Percentiles rank a stretch among this genome's conserved stretches.
These are phyloP conservation scores for Drosophila rufa DNA, from an alignment of 1,140 invertebrate genomes.

Conservation along the genomic window DNA sequence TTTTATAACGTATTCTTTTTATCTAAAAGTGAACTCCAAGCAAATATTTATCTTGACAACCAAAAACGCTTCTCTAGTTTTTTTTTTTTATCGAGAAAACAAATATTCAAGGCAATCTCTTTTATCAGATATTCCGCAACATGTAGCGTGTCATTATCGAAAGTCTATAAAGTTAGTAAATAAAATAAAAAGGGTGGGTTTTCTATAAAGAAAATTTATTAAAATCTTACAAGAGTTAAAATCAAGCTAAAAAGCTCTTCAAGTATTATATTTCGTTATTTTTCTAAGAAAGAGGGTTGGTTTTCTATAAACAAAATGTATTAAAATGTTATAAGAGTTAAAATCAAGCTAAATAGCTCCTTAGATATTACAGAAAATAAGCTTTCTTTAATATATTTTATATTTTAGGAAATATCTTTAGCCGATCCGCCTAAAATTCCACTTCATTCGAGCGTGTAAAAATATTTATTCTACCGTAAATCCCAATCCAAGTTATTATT, in stretches of 20 bases:
- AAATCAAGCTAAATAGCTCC: too few species aligned
- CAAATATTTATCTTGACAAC: background rate
- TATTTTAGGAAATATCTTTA: too few species aligned
- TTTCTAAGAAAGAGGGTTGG: too few species aligned
- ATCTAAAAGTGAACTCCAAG: background rate
- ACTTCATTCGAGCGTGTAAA: background rate
- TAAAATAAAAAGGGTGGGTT: too few species aligned
- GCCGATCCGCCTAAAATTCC: background rate
- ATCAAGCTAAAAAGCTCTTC: too few species aligned
- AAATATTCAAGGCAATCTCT: background rate
- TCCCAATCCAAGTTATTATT: conserved; percentile 2
- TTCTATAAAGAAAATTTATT: too few species aligned
- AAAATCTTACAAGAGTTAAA: too few species aligned
- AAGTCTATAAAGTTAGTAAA: background rate
- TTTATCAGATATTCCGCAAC: background rate
- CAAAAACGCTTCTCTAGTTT: conserved; percentile 1
- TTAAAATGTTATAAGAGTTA: too few species aligned
- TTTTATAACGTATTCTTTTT: background rate
- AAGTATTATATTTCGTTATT: too few species aligned
- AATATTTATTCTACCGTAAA: background rate
- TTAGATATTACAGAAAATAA: too few species aligned
- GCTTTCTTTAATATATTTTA: too few species aligned
- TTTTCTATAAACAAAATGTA: too few species aligned
- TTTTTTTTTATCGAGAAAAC: background rate
- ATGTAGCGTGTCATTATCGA: background rate